phyloP scores from a whole-genome alignment of 2,113 vertebrate genomes.

The Gorsachius goisagi region DNA sequence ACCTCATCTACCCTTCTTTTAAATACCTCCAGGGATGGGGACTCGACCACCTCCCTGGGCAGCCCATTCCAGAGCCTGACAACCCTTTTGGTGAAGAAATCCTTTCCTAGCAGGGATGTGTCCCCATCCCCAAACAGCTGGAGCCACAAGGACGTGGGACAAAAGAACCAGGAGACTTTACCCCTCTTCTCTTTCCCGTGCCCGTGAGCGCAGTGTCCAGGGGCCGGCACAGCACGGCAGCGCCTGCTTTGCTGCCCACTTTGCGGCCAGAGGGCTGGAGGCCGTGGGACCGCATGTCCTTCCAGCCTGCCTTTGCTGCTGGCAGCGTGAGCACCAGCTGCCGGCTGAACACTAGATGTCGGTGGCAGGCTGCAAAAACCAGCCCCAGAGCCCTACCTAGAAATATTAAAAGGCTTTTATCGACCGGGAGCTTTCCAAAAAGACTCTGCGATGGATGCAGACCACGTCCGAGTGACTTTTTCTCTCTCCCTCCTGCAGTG shows the following conservation, averaged over 20 bases:
- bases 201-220: rapidly evolving
- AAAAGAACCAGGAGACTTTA: background rate
- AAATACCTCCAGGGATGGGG: too few relatives aligned
- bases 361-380: background rate
- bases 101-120: background rate
- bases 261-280: too few relatives aligned
- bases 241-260: rapidly evolving
- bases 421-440: background rate
- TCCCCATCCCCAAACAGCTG: background rate
- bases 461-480: background rate
- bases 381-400: background rate
- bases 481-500: background rate
- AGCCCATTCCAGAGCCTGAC: too few relatives aligned
- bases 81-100: too few relatives aligned
- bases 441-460: background rate
- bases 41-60: too few relatives aligned
- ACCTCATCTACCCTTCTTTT: too few relatives aligned
- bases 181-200: rapidly evolving
- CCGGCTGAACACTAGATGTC: background rate
- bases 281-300: background rate
- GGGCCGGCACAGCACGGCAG: rapidly evolving
- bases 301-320: background rate
- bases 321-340: rapidly evolving
- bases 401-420: background rate
- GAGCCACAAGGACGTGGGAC: background rate